Base-by-base conservation (phyloP, 2,888 invertebrate genomes). In the Melanostoma mellinum region DNA sequence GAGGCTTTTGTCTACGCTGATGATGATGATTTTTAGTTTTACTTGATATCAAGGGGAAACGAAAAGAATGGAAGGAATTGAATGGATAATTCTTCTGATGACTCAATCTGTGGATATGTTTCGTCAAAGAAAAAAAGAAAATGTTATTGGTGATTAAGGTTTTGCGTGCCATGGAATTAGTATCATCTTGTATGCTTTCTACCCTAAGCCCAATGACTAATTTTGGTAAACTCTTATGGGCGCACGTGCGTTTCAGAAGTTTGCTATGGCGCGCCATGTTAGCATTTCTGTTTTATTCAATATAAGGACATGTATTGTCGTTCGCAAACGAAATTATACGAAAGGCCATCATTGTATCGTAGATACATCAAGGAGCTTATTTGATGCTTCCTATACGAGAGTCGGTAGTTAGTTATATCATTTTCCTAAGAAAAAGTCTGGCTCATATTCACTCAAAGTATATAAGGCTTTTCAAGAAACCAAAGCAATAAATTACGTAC, bases 61-160 rank as follows among this genome's bases (percentile, higher is more conserved):
- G n/a, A 30, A 61, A 46, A 35, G 44, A 61, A n/a, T 36, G 5
- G 48, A 36, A 61, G 20, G 35, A 44, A 44, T 48, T 48, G 36
- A 61, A 61, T 48, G 35, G 53, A 46, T 61, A 68, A 44, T 53
- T 48, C 35, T 38, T 20, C 36, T 71, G 55, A 63, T 76, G 76
- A 71, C 69, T 76, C 76, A 69, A 76, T 69, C 61, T 55, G 40
- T 73, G 46, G 53, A 10, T 65, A 20, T 20, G 20, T 40, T 48
- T 40, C 40, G 8, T 1, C 30, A 40, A 10, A 40, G 8, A 42
- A 52, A 52, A 9, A 40, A 6, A 46, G 3, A 61, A 8, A 52
- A 46, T 53, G 35, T 40, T n/a, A 10, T 61, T 72, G 50, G 60
- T 61, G 52, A 72, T 61, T 61, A 72, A 52, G 36, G 42, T 44